Evolutionary conservation across 2,113 vertebrate genomes (phyloP).

Genomic region (Catharus minimus): DNA sequence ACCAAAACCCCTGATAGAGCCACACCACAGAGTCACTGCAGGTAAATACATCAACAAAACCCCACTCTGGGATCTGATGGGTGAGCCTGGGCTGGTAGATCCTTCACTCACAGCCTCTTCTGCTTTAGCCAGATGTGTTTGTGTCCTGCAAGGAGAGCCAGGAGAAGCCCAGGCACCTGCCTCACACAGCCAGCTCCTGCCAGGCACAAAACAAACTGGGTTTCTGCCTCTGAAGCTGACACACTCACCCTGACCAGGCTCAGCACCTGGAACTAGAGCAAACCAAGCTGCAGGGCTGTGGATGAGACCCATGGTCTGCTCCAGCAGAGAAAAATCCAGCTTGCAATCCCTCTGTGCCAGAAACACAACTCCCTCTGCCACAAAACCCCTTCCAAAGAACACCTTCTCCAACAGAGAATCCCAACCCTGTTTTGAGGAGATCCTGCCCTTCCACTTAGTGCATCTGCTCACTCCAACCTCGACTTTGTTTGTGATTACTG

Average conservation of each 20-base stretch:
- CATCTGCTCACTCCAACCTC: neutral
- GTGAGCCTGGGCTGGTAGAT: neutral
- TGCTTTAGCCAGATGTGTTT: accelerated
- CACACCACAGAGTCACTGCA: accelerated
- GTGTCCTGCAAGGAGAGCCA: neutral
- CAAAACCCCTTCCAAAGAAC: neutral
- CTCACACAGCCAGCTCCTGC: neutral
- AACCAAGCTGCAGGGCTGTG: accelerated
- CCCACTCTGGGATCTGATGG: accelerated
- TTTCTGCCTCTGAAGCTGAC: neutral
- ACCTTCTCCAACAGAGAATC: neutral
- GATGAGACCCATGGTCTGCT: neutral
- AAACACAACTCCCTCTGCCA: neutral
- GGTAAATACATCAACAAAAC: accelerated
- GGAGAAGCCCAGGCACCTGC: neutral
- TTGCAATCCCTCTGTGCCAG: accelerated
- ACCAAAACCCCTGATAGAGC: neutral
- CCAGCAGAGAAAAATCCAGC: accelerated
- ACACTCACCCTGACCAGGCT: accelerated
- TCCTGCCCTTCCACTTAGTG: neutral
- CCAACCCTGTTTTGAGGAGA: neutral
- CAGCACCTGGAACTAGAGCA: neutral
- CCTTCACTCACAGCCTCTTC: neutral
- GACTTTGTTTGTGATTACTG: neutral
- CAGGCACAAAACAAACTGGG: neutral